Percentiles rank a stretch among this genome's conserved stretches.
phyloP scores from a whole-genome alignment of 2,797 vertebrate species.

The Toxotes lorentzi region DNA sequence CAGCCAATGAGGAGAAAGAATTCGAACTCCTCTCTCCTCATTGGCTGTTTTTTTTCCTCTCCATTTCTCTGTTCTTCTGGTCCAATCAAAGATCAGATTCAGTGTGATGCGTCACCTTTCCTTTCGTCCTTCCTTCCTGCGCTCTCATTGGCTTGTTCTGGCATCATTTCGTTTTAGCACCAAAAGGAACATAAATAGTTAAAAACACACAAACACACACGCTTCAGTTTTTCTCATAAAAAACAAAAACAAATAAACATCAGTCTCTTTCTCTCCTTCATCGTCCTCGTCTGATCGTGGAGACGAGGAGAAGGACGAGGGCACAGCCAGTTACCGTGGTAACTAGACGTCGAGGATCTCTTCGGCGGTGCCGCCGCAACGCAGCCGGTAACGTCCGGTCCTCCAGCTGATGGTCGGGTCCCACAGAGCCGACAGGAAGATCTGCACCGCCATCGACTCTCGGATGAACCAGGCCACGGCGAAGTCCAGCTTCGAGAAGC shows the following conservation, averaged over 20 bases:
- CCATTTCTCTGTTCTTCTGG: background rate
- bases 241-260: constrained; percentile 38
- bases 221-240: constrained; percentile 33
- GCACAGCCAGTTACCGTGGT: background rate
- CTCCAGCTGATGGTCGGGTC: constrained; percentile 99
- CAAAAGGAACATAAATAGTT: constrained; percentile 78
- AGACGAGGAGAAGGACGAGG: background rate
- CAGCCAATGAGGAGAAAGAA: constrained; percentile 25
- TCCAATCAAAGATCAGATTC: constrained; percentile 44
- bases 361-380: constrained; percentile 97
- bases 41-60: constrained; percentile 15
- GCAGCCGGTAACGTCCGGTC: constrained; percentile 94
- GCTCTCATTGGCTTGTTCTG: constrained; percentile 61
- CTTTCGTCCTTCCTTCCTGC: background rate
- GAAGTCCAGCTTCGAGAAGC: constrained; percentile 98
- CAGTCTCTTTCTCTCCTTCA: constrained; percentile 56
- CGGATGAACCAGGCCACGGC: constrained; percentile 99
- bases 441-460: constrained; percentile 98
- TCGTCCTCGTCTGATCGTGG: background rate
- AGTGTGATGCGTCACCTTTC: constrained; percentile 37
- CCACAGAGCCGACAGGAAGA: constrained; percentile 97
- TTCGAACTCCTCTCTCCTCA: constrained; percentile 4
- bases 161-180: constrained; percentile 69
- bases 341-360: constrained; percentile 95
- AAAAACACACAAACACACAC: constrained; percentile 20